Conservation (phyloP, 2,113 vertebrate genomes). For the Seriola aureovittata region DNA sequence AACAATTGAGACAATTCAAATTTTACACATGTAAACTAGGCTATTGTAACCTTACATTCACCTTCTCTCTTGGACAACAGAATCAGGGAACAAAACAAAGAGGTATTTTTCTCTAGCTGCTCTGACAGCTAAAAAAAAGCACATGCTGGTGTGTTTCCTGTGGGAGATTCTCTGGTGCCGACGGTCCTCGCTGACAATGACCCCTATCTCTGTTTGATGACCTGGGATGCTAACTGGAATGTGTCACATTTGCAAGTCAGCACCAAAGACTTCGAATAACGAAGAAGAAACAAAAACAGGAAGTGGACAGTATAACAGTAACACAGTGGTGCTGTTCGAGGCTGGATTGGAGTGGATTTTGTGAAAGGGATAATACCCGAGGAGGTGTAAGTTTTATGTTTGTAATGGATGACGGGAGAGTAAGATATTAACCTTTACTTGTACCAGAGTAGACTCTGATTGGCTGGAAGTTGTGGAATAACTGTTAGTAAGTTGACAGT, state of each 20-base stretch:
- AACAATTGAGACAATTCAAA: not conserved
- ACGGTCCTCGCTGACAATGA: conserved; percentile 38
- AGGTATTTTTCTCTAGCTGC: conserved; percentile 18
- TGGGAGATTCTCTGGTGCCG: conserved; percentile 29
- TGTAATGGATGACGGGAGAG: not conserved
- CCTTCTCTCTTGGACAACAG: not conserved
- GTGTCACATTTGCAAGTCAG: conserved; percentile 49
- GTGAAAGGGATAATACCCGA: not conserved
- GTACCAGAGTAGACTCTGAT: not conserved
- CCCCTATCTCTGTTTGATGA: conserved; percentile 50
- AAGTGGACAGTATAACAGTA: conserved; percentile 3
- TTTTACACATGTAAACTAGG: conserved; percentile 5
- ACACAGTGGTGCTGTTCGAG: not conserved
- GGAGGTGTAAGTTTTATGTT: not conserved
- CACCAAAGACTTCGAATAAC: conserved; percentile 17
- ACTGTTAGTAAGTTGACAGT: not conserved
- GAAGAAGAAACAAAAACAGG: conserved; percentile 38
- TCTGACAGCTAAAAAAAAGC: not conserved
- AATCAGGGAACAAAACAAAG: conserved; percentile 22
- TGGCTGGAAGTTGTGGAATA: not conserved
- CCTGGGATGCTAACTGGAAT: conserved; percentile 26
- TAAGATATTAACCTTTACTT: not conserved
- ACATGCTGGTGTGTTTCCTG: conserved; percentile 49
- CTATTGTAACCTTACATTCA: conserved; percentile 6
- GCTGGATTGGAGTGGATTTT: not conserved